These are phyloP conservation scores for Phoronis australis DNA, from an alignment of 2,888 invertebrate genomes.

Conservation along the genomic window DNA sequence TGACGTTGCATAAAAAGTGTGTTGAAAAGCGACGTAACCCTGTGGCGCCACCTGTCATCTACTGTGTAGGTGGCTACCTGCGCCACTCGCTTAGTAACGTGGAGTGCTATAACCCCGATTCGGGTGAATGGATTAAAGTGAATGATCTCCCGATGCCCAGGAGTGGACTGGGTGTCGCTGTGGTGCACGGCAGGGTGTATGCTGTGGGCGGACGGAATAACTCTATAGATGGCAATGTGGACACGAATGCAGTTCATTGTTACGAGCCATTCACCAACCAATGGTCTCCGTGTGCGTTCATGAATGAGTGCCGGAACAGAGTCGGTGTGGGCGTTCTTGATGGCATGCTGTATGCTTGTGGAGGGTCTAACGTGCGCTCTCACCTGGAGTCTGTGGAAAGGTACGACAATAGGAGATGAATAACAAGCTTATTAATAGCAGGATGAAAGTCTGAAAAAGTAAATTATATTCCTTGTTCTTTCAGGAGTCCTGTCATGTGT, in stretches of 20 bases:
- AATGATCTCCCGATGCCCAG: conserved; percentile 80
- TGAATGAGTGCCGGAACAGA: conserved; percentile 82
- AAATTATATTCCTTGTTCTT: too few relatives aligned
- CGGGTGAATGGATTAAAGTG: conserved; percentile 76
- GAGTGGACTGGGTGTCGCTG: conserved; percentile 61
- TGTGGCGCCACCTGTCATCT: conserved; percentile 76
- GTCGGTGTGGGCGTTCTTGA: conserved; percentile 94
- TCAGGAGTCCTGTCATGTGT: too few relatives aligned
- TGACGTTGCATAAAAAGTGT: conserved; percentile 79
- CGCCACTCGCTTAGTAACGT: conserved; percentile 79
- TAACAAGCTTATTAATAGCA: too few relatives aligned
- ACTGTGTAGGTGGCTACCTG: conserved; percentile 85
- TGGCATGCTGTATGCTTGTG: conserved; percentile 82
- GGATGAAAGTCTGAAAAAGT: too few relatives aligned
- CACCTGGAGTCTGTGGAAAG: conserved; percentile 86
- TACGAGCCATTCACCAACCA: conserved; percentile 81
- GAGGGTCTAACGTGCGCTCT: conserved; percentile 79
- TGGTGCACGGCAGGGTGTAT: conserved; percentile 68
- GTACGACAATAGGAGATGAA: too few relatives aligned
- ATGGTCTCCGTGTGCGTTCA: conserved; percentile 73
- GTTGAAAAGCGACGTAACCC: conserved; percentile 74
- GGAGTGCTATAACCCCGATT: conserved; percentile 83
- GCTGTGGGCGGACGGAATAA: conserved; percentile 90
- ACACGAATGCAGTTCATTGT: conserved; percentile 63
- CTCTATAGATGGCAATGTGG: conserved; percentile 66